These are phyloP conservation scores for Holacanthella duospinosa DNA, from an alignment of 2,888 invertebrate genomes.

Conservation along the genomic window DNA sequence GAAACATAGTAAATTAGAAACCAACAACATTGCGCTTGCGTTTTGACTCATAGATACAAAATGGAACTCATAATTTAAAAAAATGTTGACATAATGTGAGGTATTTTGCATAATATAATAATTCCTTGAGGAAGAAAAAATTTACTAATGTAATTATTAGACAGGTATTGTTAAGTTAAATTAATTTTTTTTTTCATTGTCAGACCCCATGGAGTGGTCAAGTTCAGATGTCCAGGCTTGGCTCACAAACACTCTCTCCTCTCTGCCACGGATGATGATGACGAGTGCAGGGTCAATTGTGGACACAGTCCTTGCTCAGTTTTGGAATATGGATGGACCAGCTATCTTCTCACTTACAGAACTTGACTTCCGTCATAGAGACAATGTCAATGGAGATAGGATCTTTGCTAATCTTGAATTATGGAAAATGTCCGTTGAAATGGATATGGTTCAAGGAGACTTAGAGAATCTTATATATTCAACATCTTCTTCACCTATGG, in stretches of 20 bases:
- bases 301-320: constrained; percentile 49
- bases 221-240: constrained; percentile 73
- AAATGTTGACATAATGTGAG: too few species aligned
- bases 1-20: too few species aligned
- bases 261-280: constrained; percentile 12
- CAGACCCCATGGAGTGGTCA: constrained; percentile 84
- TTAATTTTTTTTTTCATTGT: constrained; percentile 36
- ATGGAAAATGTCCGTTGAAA: constrained; percentile 25
- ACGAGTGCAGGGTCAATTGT: constrained; percentile 8
- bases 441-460: background rate
- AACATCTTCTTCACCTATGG: background rate
- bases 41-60: too few species aligned
- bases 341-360: constrained; percentile 65
- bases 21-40: too few species aligned
- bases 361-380: constrained; percentile 71
- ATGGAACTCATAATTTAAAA: too few species aligned
- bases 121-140: background rate
- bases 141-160: background rate
- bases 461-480: background rate
- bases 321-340: constrained; percentile 63
- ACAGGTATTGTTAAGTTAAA: background rate
- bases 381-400: constrained; percentile 46
- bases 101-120: background rate
- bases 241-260: constrained; percentile 64
- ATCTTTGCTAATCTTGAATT: constrained; percentile 33